Base-by-base conservation (phyloP, 2,797 vertebrate genomes). In the Eurystomus glaucurus region DNA sequence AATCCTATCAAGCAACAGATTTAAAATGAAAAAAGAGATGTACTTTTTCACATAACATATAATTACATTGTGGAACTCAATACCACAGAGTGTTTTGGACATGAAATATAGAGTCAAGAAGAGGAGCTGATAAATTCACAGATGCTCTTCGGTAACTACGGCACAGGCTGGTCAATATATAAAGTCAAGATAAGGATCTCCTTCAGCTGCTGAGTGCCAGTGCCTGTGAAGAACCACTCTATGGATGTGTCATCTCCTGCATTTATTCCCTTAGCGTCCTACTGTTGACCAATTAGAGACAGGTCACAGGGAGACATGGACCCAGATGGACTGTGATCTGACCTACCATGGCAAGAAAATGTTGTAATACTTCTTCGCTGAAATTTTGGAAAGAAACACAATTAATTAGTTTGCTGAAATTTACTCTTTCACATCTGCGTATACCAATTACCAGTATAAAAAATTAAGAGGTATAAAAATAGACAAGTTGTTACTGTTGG, bases 321-420 rank as follows among this genome's bases (percentile, higher is more conserved):
- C 11, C 4, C 70, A 68, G 28, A 22, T 35, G 60, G 77, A 52
- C 77, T 57, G 17, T 52, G 51, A 77, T 80, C 65, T 52, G 46
- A 70, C 51, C 41, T 41, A 19, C 28, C 0, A 1, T 10, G n/a
- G 37, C 14, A 29, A 57, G 65, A 83, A 80, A 64, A 11, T 19
- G 8, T 57, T 66, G 33, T 28, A 66, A 48, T 60, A 28, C 9
- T 22, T 51, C 13, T 60, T 69, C 0, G 0, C 18, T 72, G 31
- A 65, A 46, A 79, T 76, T 90, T 82, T 83, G 35, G 39, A 79
- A 57, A 76, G 62, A 82, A 78, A 52, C 9, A 28, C 13, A 51
- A 29, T 57, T 70, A 33, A 5, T 50, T 50, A 29, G 21, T 64
- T 51, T 21, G 13, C 41, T 88, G 75, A 60, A 64, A 72, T 85